A percentile compares a stretch with the other conserved stretches of the same genome.
These are phyloP conservation scores for Trichonephila clavata DNA, from an alignment of 1,140 invertebrate species.

Conservation along the genomic window DNA sequence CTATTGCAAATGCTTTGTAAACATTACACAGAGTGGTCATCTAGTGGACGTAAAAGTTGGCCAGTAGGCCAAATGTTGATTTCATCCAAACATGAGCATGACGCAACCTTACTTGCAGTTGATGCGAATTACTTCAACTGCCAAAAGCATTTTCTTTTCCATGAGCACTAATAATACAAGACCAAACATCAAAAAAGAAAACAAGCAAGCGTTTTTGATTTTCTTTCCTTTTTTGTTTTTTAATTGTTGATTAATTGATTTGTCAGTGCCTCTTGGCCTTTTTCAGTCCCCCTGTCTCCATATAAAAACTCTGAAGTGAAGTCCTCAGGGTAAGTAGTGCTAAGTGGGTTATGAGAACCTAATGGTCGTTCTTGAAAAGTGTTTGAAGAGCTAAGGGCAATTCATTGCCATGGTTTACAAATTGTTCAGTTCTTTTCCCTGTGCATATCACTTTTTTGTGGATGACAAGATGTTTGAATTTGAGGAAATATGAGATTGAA, in stretches of 20 bases:
- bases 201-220: not conserved
- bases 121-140: constrained; percentile 1
- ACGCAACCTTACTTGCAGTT: not conserved
- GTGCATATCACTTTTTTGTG: not conserved
- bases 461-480: not conserved
- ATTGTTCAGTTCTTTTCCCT: not conserved
- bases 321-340: not conserved
- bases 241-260: constrained; percentile 61
- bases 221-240: constrained; percentile 13
- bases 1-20: constrained; percentile 1
- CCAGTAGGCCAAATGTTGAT: constrained; percentile 64
- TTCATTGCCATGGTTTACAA: not conserved
- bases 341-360: constrained; percentile 47
- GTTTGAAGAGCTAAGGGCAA: not conserved
- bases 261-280: not conserved
- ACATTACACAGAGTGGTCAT: constrained; percentile 17
- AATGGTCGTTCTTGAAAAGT: constrained; percentile 44
- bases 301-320: not conserved
- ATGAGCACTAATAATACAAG: not conserved
- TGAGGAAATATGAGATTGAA: not conserved
- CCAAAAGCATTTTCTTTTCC: not conserved
- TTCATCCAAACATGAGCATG: constrained; percentile 21
- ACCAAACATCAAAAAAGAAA: not conserved
- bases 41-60: constrained; percentile 33
- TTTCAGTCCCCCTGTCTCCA: not conserved